Percentiles rank a stretch among this genome's conserved stretches.
Evolutionary conservation across 2,888 invertebrate genomes (phyloP).

Genomic region (Tachina fera): DNA sequence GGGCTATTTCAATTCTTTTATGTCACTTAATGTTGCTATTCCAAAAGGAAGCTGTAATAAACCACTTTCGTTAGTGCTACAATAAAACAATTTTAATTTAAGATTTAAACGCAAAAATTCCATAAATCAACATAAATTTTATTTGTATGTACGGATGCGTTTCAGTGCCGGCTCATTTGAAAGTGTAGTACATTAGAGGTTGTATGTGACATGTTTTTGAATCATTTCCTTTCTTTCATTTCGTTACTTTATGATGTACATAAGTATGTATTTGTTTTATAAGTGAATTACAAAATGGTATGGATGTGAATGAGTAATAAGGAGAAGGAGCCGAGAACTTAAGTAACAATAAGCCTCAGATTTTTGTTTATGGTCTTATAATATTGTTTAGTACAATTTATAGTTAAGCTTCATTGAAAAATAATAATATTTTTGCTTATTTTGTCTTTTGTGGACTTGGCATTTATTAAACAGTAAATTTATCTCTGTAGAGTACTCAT

Average conservation of each 20-base stretch:
- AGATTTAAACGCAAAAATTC: background rate
- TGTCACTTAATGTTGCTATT: too few species aligned
- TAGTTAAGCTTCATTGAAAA: slow-evolving; percentile 37
- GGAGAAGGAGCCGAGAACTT: background rate
- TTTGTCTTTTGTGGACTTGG: slow-evolving; percentile 76
- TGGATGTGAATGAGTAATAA: slow-evolving; percentile 6
- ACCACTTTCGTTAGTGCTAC: too few species aligned
- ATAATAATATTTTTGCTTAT: slow-evolving; percentile 37
- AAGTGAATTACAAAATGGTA: slow-evolving; percentile 4
- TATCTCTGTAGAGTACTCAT: background rate
- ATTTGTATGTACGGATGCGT: background rate
- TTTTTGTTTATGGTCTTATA: slow-evolving; percentile 24
- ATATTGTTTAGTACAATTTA: background rate
- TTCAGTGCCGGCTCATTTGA: background rate
- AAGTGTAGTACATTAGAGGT: background rate
- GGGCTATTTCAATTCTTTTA: too few species aligned
- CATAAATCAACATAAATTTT: background rate
- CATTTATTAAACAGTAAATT: slow-evolving; percentile 74
- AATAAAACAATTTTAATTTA: too few species aligned
- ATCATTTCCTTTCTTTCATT: slow-evolving; percentile 30
- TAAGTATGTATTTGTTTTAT: background rate
- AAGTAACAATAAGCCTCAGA: slow-evolving; percentile 31
- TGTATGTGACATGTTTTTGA: slow-evolving; percentile 35
- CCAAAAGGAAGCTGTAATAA: too few species aligned
- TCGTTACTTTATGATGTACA: background rate